These are phyloP conservation scores for Octodon degus DNA, from an alignment of 2,113 vertebrate genomes.

Conservation along the genomic window DNA sequence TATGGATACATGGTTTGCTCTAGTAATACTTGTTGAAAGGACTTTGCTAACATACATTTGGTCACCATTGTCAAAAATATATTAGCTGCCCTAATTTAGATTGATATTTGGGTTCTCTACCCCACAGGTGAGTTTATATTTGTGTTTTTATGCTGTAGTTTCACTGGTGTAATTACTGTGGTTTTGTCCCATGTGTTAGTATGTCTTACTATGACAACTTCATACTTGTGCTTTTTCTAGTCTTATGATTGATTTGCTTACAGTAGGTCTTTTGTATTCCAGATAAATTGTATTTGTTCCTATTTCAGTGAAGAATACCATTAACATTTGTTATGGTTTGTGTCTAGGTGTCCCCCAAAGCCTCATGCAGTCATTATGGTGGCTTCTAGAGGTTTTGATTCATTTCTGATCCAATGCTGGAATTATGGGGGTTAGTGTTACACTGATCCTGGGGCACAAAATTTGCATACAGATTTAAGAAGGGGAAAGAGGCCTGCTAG, in stretches of 20 bases:
- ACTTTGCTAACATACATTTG: not conserved
- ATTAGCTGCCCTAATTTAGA: not conserved
- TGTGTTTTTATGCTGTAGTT: not conserved
- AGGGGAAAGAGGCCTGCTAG: too few relatives aligned
- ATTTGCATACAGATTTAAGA: too few relatives aligned
- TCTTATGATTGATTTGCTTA: not conserved
- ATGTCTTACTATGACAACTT: not conserved
- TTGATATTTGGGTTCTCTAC: not conserved
- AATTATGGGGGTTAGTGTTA: too few relatives aligned
- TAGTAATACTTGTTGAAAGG: not conserved
- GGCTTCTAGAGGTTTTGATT: too few relatives aligned
- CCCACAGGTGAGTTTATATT: not conserved
- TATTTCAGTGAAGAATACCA: not conserved
- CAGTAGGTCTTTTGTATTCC: not conserved
- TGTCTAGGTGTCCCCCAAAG: too few relatives aligned
- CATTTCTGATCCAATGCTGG: too few relatives aligned
- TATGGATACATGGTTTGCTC: too few relatives aligned
- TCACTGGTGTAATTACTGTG: not conserved
- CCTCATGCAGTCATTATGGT: too few relatives aligned
- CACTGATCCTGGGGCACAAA: too few relatives aligned
- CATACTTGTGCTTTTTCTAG: not conserved
- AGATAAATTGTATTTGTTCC: not conserved
- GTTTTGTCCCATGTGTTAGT: accelerated
- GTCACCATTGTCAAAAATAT: not conserved
- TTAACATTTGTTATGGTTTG: not conserved